Evolutionary conservation across 37 sponge, comb jelly and placozoan genomes (phyloP).

Genomic region (Geodia barretti): DNA sequence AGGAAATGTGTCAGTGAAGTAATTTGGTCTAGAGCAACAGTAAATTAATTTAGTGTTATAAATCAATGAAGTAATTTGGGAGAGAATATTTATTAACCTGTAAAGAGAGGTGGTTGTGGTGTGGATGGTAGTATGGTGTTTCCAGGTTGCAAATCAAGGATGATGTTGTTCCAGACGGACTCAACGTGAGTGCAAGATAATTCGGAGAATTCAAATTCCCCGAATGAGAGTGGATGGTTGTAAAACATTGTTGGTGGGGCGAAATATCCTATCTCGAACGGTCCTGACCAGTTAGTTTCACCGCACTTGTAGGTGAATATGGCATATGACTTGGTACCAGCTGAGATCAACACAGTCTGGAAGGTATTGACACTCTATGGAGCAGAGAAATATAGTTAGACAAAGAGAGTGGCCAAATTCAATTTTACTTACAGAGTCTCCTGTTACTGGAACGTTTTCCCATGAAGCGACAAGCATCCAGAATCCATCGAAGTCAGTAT

Average conservation of each 20-base stretch:
- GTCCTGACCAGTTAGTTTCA: not conserved
- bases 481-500: constrained; percentile 21
- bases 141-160: not conserved
- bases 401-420: not conserved
- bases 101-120: not conserved
- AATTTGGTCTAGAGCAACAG: too few species aligned
- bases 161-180: not conserved
- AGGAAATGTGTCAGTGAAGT: too few species aligned
- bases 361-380: not conserved
- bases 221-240: not conserved
- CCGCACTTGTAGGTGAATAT: not conserved
- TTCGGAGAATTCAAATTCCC: not conserved
- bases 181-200: not conserved
- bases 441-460: constrained; percentile 26
- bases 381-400: too few species aligned
- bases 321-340: not conserved
- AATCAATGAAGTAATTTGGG: not conserved
- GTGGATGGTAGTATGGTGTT: not conserved
- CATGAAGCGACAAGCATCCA: constrained; percentile 60
- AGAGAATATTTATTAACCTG: not conserved
- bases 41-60: too few species aligned
- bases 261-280: not conserved
- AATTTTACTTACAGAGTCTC: not conserved
- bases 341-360: not conserved
- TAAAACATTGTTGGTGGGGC: not conserved